phyloP scores from a whole-genome alignment of 2,113 vertebrate genomes.

The Pitta sordida region DNA sequence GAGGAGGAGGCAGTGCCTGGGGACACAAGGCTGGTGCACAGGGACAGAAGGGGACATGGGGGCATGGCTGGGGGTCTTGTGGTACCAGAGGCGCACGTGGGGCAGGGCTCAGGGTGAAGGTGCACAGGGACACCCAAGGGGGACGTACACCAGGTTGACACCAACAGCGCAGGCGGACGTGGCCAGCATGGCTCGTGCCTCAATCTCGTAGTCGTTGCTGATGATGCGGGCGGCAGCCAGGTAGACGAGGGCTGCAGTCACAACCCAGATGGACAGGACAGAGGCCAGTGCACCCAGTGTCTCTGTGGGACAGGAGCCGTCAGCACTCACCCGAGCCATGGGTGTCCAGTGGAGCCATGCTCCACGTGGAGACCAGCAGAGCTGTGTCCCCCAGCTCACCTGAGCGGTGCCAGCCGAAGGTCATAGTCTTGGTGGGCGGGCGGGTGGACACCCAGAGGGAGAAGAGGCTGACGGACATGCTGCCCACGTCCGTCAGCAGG shows the following conservation, averaged over 20 bases:
- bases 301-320: constrained; percentile 68
- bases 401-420: constrained; percentile 93
- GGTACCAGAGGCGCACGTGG: fast-evolving
- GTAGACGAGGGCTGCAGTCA: constrained; percentile 89
- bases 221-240: constrained; percentile 89
- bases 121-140: fast-evolving
- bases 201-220: constrained; percentile 91
- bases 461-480: constrained; percentile 94
- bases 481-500: constrained; percentile 91
- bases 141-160: constrained; percentile 90
- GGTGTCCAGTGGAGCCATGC: fast-evolving
- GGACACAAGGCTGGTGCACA: not conserved
- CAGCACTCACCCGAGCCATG: fast-evolving
- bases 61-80: not conserved
- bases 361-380: fast-evolving
- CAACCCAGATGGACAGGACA: constrained; percentile 93
- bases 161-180: constrained; percentile 87
- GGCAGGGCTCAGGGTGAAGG: not conserved
- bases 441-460: constrained; percentile 93
- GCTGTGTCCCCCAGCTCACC: constrained; percentile 59
- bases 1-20: fast-evolving
- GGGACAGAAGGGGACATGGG: not conserved
- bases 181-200: constrained; percentile 88
- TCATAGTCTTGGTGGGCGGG: constrained; percentile 89
- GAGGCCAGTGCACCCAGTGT: constrained; percentile 90